Base-by-base conservation (phyloP, 2,888 invertebrate species). In the Tiliacea aurago region DNA sequence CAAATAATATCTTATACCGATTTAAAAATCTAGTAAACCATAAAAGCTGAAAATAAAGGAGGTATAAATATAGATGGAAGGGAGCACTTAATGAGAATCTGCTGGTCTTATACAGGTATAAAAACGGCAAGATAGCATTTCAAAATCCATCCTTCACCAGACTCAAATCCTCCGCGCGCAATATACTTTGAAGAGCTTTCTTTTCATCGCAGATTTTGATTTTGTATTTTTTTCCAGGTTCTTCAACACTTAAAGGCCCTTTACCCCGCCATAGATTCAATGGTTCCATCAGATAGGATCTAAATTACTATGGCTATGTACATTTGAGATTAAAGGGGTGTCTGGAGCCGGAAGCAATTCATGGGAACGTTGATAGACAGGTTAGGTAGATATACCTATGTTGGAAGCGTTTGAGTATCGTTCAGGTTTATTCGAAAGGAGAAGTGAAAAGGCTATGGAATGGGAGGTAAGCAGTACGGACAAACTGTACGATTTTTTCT, bases 311-410 rank as follows among this genome's bases (percentile, higher is more conserved):
- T 90, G 91, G 93, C 91, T 93, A 91, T 93, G 94, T 93, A 93
- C 95, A 94, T 94, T 91, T 92, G 91, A 93, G 94, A 94, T 94
- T 94, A 94, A 95, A 95, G 91, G 94, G 95, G 94, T 94, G 95
- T 95, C 95, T 95, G 95, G 87, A 81, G 92, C 94, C 93, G 81
- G 88, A 86, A 94, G 95, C 86, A 86, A 85, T 84, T 83, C 80
- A 84, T 84, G 84, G 81, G 80, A 79, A 80, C 81, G 75, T 66
- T 81, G 86, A 86, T 76, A 83, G 82, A 79, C 72, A 82, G 75
- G 61, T 59, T 69, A 75, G 73, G 15, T 81, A 84, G 64, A 59
- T 75, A 69, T 72, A 71, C 68, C 49, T 83, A 58, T 62, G 59
- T 55, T 56, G 51, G 4, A 23, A 62, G 23, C 43, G 59, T 68